Evolutionary conservation across 2,888 invertebrate genomes (phyloP).

Genomic region (Danaus chrysippus): DNA sequence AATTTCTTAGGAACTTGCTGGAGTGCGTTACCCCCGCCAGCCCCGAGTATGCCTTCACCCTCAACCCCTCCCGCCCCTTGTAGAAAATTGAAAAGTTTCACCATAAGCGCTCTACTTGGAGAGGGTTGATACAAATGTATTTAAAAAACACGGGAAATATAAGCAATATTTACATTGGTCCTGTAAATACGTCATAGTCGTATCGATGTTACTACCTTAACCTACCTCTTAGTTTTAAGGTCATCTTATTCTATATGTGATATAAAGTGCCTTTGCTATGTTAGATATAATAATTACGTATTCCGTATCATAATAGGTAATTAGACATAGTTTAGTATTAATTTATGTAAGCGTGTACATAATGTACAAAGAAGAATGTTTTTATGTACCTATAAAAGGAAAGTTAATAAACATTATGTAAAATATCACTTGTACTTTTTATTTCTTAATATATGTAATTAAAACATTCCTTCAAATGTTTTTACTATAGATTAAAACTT

Average conservation of each 20-base stretch:
- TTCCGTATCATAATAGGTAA: neutral
- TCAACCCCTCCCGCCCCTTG: constrained; percentile 59
- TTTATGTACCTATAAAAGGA: constrained; percentile 13
- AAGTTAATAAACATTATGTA: constrained; percentile 18
- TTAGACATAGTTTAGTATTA: constrained; percentile 3
- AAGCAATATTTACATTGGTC: constrained; percentile 29
- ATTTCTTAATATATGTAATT: neutral
- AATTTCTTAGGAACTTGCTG: constrained; percentile 48
- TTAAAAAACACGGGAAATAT: constrained; percentile 25
- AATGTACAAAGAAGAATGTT: constrained; percentile 30
- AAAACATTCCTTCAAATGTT: no score
- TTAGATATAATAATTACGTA: neutral
- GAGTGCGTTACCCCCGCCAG: constrained; percentile 55
- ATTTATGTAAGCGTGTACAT: constrained; percentile 22
- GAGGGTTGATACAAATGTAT: constrained; percentile 57
- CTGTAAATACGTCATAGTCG: constrained; percentile 27
- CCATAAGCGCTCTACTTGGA: constrained; percentile 71
- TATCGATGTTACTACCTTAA: constrained; percentile 29
- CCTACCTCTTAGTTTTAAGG: constrained; percentile 37
- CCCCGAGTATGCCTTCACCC: constrained; percentile 46
- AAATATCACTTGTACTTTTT: neutral
- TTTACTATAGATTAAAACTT: no score
- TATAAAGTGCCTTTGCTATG: constrained; percentile 55
- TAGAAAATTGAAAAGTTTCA: constrained; percentile 68
- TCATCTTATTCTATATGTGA: constrained; percentile 47